These are phyloP conservation scores for Charaxes varanes DNA, from an alignment of 1,140 invertebrate genomes.

Conservation along the genomic window DNA sequence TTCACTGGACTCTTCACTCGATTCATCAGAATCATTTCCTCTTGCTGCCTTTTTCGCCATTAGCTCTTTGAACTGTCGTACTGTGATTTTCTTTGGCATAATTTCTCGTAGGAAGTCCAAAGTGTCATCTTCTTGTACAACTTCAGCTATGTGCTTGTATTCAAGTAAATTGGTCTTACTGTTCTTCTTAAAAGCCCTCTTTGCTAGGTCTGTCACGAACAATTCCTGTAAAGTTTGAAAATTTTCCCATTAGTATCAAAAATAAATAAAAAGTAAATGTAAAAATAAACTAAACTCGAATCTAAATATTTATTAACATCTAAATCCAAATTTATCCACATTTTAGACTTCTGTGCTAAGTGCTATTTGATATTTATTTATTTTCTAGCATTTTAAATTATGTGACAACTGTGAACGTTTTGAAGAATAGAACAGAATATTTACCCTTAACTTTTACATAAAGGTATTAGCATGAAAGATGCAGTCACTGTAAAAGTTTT, in stretches of 20 bases:
- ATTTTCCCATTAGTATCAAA: too few relatives aligned
- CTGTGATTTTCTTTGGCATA: conserved; percentile 82
- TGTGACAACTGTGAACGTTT: too few relatives aligned
- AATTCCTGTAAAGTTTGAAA: conserved; percentile 65
- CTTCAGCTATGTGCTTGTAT: conserved; percentile 81
- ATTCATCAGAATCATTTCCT: conserved; percentile 47
- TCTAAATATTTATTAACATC: too few relatives aligned
- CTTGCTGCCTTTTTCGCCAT: conserved; percentile 75
- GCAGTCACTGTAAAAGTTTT: too few relatives aligned
- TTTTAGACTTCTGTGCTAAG: too few relatives aligned
- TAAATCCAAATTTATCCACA: too few relatives aligned
- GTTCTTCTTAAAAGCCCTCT: conserved; percentile 74
- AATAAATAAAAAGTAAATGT: too few relatives aligned
- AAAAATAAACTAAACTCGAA: too few relatives aligned
- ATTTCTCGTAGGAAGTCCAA: conserved; percentile 82
- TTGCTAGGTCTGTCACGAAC: conserved; percentile 80
- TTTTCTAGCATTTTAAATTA: conserved; percentile 11
- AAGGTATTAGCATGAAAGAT: too few relatives aligned
- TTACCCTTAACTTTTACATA: too few relatives aligned
- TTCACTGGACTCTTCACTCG: conserved; percentile 51
- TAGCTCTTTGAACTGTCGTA: conserved; percentile 78
- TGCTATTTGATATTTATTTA: too few relatives aligned
- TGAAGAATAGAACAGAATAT: too few relatives aligned
- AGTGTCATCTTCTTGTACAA: conserved; percentile 79
- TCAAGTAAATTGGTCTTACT: conserved; percentile 70